Evolutionary conservation across 2,888 invertebrate species (phyloP).

Genomic region (Lepidochrysops patricia): DNA sequence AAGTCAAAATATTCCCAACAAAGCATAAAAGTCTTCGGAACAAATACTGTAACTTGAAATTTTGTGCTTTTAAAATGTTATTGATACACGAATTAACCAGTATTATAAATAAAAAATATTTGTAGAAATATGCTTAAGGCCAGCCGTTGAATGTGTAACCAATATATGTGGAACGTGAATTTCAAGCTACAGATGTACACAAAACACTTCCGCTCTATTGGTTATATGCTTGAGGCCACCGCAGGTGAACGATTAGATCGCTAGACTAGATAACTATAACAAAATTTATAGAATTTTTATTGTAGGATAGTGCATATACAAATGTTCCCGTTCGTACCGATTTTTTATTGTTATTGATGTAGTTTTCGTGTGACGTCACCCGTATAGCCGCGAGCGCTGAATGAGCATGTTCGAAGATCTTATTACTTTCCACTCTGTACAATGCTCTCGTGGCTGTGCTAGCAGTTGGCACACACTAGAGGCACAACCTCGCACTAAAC

Average conservation of each 20-base stretch:
- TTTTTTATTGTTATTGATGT: slow-evolving; percentile 3
- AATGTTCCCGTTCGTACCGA: slow-evolving; percentile 1
- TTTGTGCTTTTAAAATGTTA: no score
- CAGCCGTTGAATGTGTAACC: no score
- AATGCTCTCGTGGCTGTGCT: no score
- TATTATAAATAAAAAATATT: background rate
- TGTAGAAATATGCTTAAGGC: background rate
- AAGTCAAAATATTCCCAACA: no score
- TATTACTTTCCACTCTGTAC: no score
- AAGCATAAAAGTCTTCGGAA: no score
- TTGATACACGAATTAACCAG: background rate
- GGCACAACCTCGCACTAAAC: background rate
- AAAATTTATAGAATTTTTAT: slow-evolving; percentile 3
- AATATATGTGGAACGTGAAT: no score
- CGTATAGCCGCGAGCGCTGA: background rate
- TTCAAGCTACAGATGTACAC: no score
- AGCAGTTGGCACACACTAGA: no score
- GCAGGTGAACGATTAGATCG: background rate
- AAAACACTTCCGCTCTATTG: no score
- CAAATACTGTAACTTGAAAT: no score
- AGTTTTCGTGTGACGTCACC: background rate
- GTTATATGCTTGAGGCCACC: background rate
- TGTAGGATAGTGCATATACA: background rate
- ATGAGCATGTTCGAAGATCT: background rate
- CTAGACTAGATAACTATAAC: slow-evolving; percentile 3